Base-by-base conservation (phyloP, 2,888 invertebrate species). In the Gymnosoma rotundatum region DNA sequence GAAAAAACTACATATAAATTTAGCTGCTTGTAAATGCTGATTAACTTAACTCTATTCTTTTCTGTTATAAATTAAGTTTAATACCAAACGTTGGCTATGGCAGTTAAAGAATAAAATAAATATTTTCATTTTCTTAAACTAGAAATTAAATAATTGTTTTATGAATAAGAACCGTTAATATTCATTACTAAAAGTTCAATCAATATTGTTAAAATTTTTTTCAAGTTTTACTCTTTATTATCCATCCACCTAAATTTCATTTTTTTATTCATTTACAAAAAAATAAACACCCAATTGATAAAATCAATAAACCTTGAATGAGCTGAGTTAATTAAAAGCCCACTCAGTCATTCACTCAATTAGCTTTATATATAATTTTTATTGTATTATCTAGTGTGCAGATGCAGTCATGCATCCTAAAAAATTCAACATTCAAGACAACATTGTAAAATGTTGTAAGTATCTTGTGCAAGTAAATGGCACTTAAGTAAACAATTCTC, bases 281-380 rank as follows among this genome's bases (percentile, higher is more conserved):
- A 69, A 20, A 20, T 21, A 56, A 69, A 56, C 9, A 38, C 38
- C 38, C 36, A 54, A 54, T 67, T 70, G 45, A 4, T 14, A 21
- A 50, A 61, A 72, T 73, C 50, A 50, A 73, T 73, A 73, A 56
- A n/a, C 61, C 61, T 73, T n/a, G 38, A 61, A 73, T 52, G 52
- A 61, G 36, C n/a, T 6, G 1, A 21, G 50, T 38, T 72, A 61
- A 50, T 72, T 61, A 48, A 72, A 50, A 60, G 48, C 16, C 36
- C 36, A 36, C 48, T 12, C 42, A 42, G 12, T 12, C 42, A 42
- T 12, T 42, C 7, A 42, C 12, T 60, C 60, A 61, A 61, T 72
- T 45, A 42, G 25, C 21, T 45, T 48, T 14, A 48, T 1, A n/a
- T 10, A n/a, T n/a, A n/a, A n/a, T 48, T 48, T 2, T 14, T n/a